Base-by-base conservation (phyloP, 2,113 vertebrate species). In the Dunckerocampus dactyliophorus region DNA sequence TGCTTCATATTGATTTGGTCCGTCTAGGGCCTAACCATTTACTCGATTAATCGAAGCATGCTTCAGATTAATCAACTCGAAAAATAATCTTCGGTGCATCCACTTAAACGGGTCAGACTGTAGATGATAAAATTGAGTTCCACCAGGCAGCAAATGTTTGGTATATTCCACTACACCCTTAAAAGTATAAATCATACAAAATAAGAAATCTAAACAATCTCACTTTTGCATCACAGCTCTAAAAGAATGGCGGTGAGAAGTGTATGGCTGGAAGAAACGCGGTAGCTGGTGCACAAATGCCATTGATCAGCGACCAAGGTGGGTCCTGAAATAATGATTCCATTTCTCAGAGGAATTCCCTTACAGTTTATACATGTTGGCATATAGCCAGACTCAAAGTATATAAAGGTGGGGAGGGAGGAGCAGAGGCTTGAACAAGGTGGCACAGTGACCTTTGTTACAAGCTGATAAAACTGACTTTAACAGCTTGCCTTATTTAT, bases 321-420 rank as follows among this genome's bases (percentile, higher is more conserved):
- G 63, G 51, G 71, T 55, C 58, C 0, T 13, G 6, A 16, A 63
- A 49, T 42, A 39, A 72, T 47, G 3, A 31, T 31, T 43, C 16
- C 5, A 50, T 65, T 76, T 65, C 62, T 57, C 66, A 0, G 12
- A 47, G 60, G 63, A 76, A 74, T 67, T 70, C 59, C 71, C 63
- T 43, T 5, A 17, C 16, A 12, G 3, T 12, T 55, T 37, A 39
- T 5, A 21, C 7, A 46, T 11, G 42, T 42, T 14, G 20, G 50
- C 22, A 63, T 2, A 47, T n/a, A 58, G 10, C 54, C 10, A 56
- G 16, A 34, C 19, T 51, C 8, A 50, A 34, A 59, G 16, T 24
- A 15, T 8, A 31, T 34, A 3, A 50, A 31, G 13, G 62, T 9
- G 20, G 15, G 13, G 39, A 16, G n/a, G 21, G 3, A 17, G 9